Evolutionary conservation across 2,888 invertebrate genomes (phyloP).

Genomic region (Heliothis peltigera): DNA sequence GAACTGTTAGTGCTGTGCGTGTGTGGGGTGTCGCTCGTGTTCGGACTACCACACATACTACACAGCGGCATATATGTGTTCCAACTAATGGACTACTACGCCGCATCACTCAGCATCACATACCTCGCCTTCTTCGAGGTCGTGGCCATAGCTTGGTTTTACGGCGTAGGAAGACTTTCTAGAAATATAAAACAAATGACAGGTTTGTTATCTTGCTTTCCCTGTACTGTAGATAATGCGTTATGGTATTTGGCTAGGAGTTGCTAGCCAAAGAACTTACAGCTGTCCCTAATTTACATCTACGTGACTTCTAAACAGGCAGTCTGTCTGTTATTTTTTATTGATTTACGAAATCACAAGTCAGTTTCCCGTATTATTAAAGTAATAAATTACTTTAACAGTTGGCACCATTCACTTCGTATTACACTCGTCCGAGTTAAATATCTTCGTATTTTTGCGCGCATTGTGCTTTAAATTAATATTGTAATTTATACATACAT

Average conservation of each 20-base stretch:
- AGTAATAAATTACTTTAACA: too few species aligned
- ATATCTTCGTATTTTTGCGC: constrained; percentile 15
- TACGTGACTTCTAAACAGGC: too few species aligned
- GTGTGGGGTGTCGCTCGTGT: constrained; percentile 94
- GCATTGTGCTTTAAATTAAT: constrained; percentile 29
- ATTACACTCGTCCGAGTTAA: constrained; percentile 25
- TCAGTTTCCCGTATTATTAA: too few species aligned
- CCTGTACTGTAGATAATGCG: background rate
- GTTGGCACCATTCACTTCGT: constrained; percentile 5
- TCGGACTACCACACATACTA: constrained; percentile 96
- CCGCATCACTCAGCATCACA: constrained; percentile 97
- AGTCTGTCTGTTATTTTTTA: background rate
- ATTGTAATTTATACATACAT: constrained; percentile 27
- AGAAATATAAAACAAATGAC: constrained; percentile 97
- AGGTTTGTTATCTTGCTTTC: constrained; percentile 83
- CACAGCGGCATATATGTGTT: constrained; percentile 98
- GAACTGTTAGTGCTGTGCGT: constrained; percentile 96
- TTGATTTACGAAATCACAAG: background rate
- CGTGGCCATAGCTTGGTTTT: constrained; percentile 97
- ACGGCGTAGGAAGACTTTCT: constrained; percentile 94
- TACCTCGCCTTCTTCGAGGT: constrained; percentile 98
- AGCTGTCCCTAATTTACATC: too few species aligned
- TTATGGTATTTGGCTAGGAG: too few species aligned
- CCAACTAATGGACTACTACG: constrained; percentile 97
- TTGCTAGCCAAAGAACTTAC: too few species aligned